Base-by-base conservation (phyloP, 2,888 invertebrate species). In the Brachypalpus laphriformis region DNA sequence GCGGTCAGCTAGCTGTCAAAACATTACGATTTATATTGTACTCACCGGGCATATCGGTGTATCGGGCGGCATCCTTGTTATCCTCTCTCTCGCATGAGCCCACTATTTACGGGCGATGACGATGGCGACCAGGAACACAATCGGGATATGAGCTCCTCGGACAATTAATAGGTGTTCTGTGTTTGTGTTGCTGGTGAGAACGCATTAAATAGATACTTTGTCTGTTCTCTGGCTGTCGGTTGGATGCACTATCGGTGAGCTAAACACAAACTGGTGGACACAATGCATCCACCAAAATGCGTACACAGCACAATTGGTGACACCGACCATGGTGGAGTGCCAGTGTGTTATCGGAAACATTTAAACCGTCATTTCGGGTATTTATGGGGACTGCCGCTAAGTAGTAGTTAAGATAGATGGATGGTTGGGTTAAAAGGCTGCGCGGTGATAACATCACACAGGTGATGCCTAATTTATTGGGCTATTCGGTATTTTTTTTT, bases 1-100 rank as follows among this genome's bases (percentile, higher is more conserved):
- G 90, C 89, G 91, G 91, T 91, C 90, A 89, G 87, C 89, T 89
- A 81, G 88, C 90, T 91, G 91, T 91, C 91, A 91, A 89, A 91
- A 91, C 90, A 91, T 88, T 86, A 90, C 89, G 89, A 91, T 91
- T 91, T 91, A 91, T 91, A 71, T 81, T 85, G 81, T 85, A 75
- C 75, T 76, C 81, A 70, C 81, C 70, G 80, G 71, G 54, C 72
- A 74, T 66, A 72, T 82, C 82, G 72, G 65, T 72, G 65, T 61
- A 68, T 37, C 75, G 56, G 66, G 72, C 85, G 85, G 85, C 81
- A 85, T 85, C 85, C 85, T 85, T 85, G 81, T 85, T 75, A 85
- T 85, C 80, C 61, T 71, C 81, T 81, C 57, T 66, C 81, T 80
- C 49, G 51, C 51, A 31, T 49, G 76, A 47, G 56, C 49, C 49